phyloP scores from a whole-genome alignment of 2,888 invertebrate species.

The Tryphoninae sp. region DNA sequence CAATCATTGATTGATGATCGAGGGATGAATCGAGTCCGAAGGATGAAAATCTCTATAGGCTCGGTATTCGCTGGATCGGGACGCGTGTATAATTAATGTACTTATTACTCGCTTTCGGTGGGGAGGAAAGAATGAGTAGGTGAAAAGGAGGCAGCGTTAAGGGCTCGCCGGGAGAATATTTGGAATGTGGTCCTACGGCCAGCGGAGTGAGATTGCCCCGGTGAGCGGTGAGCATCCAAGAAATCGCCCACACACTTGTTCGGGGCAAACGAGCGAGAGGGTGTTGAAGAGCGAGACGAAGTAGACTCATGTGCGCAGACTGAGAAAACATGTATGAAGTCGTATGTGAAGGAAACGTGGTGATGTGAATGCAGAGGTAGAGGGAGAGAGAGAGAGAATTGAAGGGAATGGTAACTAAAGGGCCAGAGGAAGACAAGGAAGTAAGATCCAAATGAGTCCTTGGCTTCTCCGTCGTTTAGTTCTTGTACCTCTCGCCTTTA shows the following conservation, averaged over 20 bases:
- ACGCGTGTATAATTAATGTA: slow-evolving; percentile 56
- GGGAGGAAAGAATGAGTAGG: slow-evolving; percentile 18
- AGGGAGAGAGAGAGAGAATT: slow-evolving; percentile 9
- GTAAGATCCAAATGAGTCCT: slow-evolving; percentile 49
- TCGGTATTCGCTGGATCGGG: slow-evolving; percentile 5
- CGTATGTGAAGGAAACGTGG: slow-evolving; percentile 20
- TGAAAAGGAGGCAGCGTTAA: slow-evolving; percentile 29
- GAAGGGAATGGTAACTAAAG: slow-evolving; percentile 21
- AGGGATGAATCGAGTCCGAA: slow-evolving; percentile 21
- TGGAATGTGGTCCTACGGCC: slow-evolving; percentile 59
- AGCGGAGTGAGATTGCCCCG: slow-evolving; percentile 36
- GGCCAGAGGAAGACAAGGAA: neutral
- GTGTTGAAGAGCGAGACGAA: slow-evolving; percentile 56
- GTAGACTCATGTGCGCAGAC: slow-evolving; percentile 15
- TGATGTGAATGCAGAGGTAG: slow-evolving; percentile 12
- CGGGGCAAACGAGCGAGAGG: slow-evolving; percentile 48
- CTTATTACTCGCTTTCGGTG: slow-evolving; percentile 26
- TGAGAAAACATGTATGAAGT: slow-evolving; percentile 43
- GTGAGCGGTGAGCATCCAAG: slow-evolving; percentile 45
- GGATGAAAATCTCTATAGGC: slow-evolving; percentile 28
- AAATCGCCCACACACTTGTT: slow-evolving; percentile 58
- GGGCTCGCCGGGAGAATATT: slow-evolving; percentile 52
- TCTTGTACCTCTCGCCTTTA: slow-evolving; percentile 6
- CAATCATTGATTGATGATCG: slow-evolving; percentile 40
- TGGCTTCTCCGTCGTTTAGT: slow-evolving; percentile 35